Conservation (phyloP, 2,113 vertebrate genomes). For the Elgaria multicarinata region DNA sequence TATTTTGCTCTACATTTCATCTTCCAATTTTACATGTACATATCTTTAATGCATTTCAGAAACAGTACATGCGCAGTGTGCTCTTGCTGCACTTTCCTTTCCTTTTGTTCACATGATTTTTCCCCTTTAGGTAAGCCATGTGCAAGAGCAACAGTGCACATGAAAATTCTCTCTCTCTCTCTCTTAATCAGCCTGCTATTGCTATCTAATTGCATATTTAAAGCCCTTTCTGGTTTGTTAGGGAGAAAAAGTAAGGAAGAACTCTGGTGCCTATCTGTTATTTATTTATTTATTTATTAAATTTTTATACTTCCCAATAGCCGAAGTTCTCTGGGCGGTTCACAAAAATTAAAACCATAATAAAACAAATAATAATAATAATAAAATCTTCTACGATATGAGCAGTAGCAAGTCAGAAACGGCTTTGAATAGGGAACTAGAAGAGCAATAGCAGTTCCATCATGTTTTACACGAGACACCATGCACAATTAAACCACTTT, state of each 20-base stretch:
- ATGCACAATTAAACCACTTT: background rate
- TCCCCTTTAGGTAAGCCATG: background rate
- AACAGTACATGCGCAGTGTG: background rate
- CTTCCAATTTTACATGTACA: slow-evolving; percentile 1
- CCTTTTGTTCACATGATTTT: background rate
- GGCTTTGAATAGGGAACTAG: background rate
- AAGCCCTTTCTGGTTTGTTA: background rate
- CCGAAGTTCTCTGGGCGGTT: no score
- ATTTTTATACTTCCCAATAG: no score
- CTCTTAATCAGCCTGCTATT: background rate
- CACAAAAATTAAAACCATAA: no score
- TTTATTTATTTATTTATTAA: no score
- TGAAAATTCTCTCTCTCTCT: background rate
- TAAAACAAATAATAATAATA: no score
- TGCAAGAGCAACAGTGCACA: background rate
- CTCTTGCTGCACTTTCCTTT: background rate
- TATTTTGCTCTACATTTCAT: background rate
- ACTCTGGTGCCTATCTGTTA: background rate
- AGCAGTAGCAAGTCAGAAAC: background rate
- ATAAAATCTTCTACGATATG: background rate
- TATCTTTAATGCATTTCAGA: background rate
- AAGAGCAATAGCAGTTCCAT: background rate
- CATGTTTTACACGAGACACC: background rate
- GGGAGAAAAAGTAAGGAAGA: background rate
- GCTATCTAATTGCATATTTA: slow-evolving; percentile 3